Evolutionary conservation across 2,113 vertebrate species (phyloP).

Genomic region (Tursiops truncatus): DNA sequence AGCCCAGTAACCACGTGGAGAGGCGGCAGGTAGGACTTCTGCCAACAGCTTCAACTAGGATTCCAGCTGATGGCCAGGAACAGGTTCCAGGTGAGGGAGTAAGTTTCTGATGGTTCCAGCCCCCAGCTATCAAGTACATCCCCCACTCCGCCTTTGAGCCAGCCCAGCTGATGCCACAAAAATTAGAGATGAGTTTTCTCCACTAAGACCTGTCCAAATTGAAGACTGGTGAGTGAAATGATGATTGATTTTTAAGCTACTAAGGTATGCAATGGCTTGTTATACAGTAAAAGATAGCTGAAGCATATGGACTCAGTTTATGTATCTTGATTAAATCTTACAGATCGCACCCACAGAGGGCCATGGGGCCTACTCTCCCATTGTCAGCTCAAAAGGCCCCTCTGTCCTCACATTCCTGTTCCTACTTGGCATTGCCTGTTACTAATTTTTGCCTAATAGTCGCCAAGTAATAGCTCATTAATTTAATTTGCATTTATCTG

Average conservation of each 20-base stretch:
- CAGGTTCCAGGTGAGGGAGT: not conserved
- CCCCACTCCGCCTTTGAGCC: not conserved
- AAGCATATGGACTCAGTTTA: not conserved
- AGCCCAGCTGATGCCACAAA: no score
- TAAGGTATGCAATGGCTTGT: not conserved
- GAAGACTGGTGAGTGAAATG: not conserved
- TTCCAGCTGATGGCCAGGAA: not conserved
- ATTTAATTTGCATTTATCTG: not conserved
- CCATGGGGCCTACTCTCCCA: fast-evolving
- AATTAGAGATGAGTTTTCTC: not conserved
- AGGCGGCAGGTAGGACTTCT: not conserved
- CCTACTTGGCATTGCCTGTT: no score
- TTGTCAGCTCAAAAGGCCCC: fast-evolving
- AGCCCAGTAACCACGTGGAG: not conserved
- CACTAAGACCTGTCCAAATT: not conserved
- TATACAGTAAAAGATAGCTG: not conserved
- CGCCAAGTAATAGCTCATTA: not conserved
- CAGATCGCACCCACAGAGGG: fast-evolving
- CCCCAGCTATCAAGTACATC: no score
- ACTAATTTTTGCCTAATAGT: not conserved
- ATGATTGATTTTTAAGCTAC: not conserved
- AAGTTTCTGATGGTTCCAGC: not conserved
- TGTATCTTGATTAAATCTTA: not conserved
- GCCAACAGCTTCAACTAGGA: not conserved
- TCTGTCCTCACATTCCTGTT: not conserved